phyloP scores from a whole-genome alignment of 2,888 invertebrate genomes.

The Fragum whitleyi region DNA sequence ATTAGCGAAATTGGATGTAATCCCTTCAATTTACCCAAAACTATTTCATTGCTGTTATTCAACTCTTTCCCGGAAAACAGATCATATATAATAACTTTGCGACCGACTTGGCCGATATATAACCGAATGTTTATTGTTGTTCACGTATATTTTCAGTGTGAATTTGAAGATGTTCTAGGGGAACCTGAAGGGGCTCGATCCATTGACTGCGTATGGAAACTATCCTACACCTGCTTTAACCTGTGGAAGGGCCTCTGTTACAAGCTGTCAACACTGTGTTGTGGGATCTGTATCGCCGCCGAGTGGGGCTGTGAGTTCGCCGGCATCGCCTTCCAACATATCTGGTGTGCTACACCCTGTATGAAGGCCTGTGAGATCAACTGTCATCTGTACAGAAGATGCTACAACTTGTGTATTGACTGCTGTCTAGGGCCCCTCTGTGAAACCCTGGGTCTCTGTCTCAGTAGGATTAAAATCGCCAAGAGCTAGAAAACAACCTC shows the following conservation, averaged over 20 bases:
- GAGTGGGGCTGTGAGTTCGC: constrained; percentile 85
- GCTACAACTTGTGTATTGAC: constrained; percentile 87
- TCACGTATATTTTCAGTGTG: constrained; percentile 54
- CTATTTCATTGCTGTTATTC: no score
- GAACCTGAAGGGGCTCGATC: constrained; percentile 78
- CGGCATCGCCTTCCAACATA: constrained; percentile 88
- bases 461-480: constrained; percentile 71
- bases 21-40: no score
- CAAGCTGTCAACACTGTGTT: constrained; percentile 88
- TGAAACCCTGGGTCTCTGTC: constrained; percentile 85
- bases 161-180: constrained; percentile 76
- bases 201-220: constrained; percentile 90
- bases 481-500: neutral
- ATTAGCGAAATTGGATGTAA: no score
- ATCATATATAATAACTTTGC: no score
- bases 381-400: constrained; percentile 73
- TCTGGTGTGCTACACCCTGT: constrained; percentile 91
- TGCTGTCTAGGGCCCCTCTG: constrained; percentile 88
- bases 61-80: no score
- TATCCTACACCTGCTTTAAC: constrained; percentile 84
- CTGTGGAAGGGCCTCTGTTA: constrained; percentile 90
- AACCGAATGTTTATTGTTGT: no score
- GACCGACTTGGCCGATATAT: no score
- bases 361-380: constrained; percentile 89
- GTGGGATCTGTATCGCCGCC: constrained; percentile 85